Conservation (phyloP, 2,797 vertebrate species). For the Acropternis orthonyx region DNA sequence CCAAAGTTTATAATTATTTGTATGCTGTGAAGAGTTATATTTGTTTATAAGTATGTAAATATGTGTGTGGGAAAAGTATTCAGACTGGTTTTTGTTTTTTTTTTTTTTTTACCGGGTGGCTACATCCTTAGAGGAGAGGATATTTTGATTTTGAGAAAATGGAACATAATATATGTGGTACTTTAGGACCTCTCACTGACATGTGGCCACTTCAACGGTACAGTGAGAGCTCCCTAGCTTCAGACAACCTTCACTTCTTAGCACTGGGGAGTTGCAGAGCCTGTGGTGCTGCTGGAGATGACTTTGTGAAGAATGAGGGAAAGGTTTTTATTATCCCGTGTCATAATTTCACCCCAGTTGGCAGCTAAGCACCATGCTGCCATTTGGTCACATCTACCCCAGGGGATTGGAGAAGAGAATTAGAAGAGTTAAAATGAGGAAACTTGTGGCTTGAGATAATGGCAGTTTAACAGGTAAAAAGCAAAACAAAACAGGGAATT, state of each 20-base stretch:
- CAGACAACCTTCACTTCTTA: neutral
- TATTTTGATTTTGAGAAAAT: neutral
- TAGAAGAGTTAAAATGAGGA: neutral
- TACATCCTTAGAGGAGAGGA: neutral
- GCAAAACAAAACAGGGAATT: neutral
- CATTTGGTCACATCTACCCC: fast-evolving
- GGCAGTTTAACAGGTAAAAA: neutral
- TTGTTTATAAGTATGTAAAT: neutral
- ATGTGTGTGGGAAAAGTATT: neutral
- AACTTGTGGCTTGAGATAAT: neutral
- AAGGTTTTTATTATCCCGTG: neutral
- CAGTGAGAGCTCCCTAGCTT: neutral
- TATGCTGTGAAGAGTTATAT: neutral
- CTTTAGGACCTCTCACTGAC: neutral
- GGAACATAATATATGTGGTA: neutral
- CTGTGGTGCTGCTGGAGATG: neutral
- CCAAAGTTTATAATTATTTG: neutral
- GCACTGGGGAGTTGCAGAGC: neutral
- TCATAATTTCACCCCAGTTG: neutral
- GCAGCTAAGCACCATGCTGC: neutral
- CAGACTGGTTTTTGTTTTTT: neutral
- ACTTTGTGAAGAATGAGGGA: neutral
- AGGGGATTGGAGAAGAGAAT: neutral
- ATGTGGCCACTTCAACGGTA: neutral
- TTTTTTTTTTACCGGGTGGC: no score